phyloP scores from a whole-genome alignment of 2,797 vertebrate genomes.

The Pteronotus mesoamericanus region DNA sequence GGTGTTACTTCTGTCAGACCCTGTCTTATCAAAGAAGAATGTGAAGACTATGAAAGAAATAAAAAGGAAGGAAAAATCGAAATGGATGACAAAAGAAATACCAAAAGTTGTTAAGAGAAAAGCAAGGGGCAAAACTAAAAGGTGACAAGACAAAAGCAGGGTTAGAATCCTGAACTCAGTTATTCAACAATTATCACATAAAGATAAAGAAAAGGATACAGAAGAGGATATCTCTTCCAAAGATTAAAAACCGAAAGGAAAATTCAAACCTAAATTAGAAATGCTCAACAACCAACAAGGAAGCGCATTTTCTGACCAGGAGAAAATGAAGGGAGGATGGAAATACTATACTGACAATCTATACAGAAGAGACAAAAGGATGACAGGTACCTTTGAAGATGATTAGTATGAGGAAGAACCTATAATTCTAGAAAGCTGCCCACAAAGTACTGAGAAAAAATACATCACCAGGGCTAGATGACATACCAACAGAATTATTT shows the following conservation, averaged over 20 bases:
- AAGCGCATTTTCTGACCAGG: not conserved
- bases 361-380: not conserved
- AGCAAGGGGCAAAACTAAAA: not conserved
- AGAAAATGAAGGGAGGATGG: not conserved
- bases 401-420: not conserved
- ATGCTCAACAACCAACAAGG: not conserved
- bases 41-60: not conserved
- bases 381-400: not conserved
- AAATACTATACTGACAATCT: not conserved
- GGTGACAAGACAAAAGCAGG: not conserved
- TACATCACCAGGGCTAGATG: not conserved
- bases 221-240: not conserved
- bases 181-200: not conserved
- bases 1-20: no score
- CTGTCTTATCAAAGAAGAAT: not conserved
- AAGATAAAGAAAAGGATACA: not conserved
- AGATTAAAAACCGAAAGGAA: not conserved
- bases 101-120: not conserved
- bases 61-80: not conserved
- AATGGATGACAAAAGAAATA: not conserved
- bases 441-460: not conserved
- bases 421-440: not conserved
- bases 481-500: not conserved
- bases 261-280: not conserved
- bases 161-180: not conserved